A percentile compares a stretch with the other conserved stretches of the same genome.
These are phyloP conservation scores for Cydia amplana DNA, from an alignment of 1,140 invertebrate genomes.

Conservation along the genomic window DNA sequence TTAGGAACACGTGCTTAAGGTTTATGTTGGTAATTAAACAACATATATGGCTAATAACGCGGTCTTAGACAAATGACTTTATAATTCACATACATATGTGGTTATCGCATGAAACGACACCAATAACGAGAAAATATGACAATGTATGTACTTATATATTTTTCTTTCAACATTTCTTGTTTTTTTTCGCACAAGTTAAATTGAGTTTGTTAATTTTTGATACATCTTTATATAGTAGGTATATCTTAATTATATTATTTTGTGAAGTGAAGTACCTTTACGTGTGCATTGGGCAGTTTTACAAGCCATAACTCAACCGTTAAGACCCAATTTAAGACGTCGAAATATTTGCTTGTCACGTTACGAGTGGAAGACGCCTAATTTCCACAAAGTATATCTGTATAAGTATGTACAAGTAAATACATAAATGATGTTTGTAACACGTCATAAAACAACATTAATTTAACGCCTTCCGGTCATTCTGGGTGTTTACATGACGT, in stretches of 20 bases:
- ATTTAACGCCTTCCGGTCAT: conserved; percentile 12
- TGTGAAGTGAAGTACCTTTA: background rate
- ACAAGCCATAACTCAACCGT: background rate
- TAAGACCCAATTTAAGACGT: background rate
- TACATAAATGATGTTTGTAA: background rate
- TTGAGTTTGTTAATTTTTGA: no score
- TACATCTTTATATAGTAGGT: no score
- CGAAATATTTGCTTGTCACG: background rate
- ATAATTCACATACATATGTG: background rate
- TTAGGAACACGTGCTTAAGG: background rate
- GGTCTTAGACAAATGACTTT: background rate
- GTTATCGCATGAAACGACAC: no score
- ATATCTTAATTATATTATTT: no score
- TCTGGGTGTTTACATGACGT: conserved; percentile 7
- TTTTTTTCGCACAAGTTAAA: no score
- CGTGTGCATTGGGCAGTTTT: background rate
- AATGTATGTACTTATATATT: no score
- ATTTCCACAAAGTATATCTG: background rate
- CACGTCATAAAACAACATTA: conserved; percentile 25
- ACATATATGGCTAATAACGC: conserved; percentile 1
- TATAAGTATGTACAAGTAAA: background rate
- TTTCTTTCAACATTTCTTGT: no score
- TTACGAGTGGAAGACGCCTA: background rate
- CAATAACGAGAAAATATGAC: no score
- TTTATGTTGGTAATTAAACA: conserved; percentile 5